Percentiles rank a stretch among this genome's conserved stretches.
Conservation (phyloP, 2,888 invertebrate species). For the Caenorhabditis angaria region DNA sequence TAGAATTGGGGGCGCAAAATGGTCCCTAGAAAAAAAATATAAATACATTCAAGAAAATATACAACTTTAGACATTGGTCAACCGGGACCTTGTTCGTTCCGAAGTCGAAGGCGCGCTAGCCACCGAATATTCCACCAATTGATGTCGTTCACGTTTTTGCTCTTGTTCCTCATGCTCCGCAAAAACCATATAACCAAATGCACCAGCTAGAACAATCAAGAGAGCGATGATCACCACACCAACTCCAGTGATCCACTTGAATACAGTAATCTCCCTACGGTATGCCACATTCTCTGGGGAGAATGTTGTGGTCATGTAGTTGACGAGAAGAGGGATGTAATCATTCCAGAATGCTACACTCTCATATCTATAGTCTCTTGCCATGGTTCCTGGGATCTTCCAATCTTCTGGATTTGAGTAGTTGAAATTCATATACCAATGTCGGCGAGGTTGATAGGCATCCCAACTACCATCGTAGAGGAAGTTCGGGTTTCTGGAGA, state of each 20-base stretch:
- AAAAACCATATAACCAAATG: slow-evolving; percentile 56
- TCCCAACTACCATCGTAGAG: slow-evolving; percentile 64
- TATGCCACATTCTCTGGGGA: slow-evolving; percentile 66
- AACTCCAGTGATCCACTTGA: slow-evolving; percentile 57
- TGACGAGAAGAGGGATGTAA: slow-evolving; percentile 69
- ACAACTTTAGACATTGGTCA: slow-evolving; percentile 29
- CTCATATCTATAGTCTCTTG: slow-evolving; percentile 62
- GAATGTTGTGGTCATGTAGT: slow-evolving; percentile 72
- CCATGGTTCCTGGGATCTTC: slow-evolving; percentile 53
- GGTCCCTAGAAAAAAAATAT: slow-evolving; percentile 20
- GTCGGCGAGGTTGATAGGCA: slow-evolving; percentile 65
- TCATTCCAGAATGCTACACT: slow-evolving; percentile 71
- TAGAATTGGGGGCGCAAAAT: slow-evolving; percentile 15
- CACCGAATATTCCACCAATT: slow-evolving; percentile 35
- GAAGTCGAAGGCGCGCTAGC: slow-evolving; percentile 12
- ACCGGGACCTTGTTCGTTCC: slow-evolving; percentile 25
- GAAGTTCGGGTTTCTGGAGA: slow-evolving; percentile 68
- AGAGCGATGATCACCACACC: slow-evolving; percentile 57
- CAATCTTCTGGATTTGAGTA: slow-evolving; percentile 56
- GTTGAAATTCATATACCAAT: slow-evolving; percentile 72
- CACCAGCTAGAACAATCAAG: slow-evolving; percentile 55
- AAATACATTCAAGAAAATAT: slow-evolving; percentile 14
- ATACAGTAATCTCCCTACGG: slow-evolving; percentile 56
- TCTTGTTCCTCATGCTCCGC: slow-evolving; percentile 23
- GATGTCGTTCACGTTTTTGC: slow-evolving; percentile 25